Percentiles rank a stretch among this genome's conserved stretches.
These are phyloP conservation scores for Pelobates cultripes DNA, from an alignment of 2,797 vertebrate species.

Conservation along the genomic window DNA sequence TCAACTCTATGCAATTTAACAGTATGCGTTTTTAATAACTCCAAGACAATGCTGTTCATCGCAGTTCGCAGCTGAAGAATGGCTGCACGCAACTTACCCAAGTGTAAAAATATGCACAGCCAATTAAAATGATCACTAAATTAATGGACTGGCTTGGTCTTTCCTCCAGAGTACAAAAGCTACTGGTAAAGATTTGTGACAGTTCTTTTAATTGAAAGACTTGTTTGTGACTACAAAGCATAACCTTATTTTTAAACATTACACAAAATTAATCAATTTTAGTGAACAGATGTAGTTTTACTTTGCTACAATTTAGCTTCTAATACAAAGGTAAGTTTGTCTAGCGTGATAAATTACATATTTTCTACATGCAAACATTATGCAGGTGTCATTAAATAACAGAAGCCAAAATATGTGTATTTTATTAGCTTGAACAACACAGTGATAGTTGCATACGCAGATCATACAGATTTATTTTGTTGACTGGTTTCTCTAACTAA, in stretches of 20 bases:
- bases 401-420: slow-evolving; percentile 20
- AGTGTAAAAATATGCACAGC: slow-evolving; percentile 38
- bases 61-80: slow-evolving; percentile 22
- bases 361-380: slow-evolving; percentile 34
- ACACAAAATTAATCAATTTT: slow-evolving; percentile 38
- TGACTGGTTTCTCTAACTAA: not conserved
- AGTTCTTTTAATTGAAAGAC: slow-evolving; percentile 43
- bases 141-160: slow-evolving; percentile 38
- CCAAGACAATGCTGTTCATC: slow-evolving; percentile 1
- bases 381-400: slow-evolving; percentile 38
- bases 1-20: not conserved
- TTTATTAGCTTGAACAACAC: slow-evolving; percentile 1
- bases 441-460: not conserved
- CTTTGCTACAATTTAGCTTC: slow-evolving; percentile 24
- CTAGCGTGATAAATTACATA: slow-evolving; percentile 45
- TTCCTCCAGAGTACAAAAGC: slow-evolving; percentile 15
- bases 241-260: slow-evolving; percentile 24
- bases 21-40: slow-evolving; percentile 17
- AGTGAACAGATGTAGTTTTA: slow-evolving; percentile 42
- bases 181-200: slow-evolving; percentile 31
- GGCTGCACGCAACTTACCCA: slow-evolving; percentile 14
- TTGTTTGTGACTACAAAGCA: slow-evolving; percentile 45
- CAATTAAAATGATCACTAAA: slow-evolving; percentile 38
- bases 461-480: slow-evolving; percentile 16
- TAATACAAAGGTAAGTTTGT: slow-evolving; percentile 41